A percentile compares a stretch with the other conserved stretches of the same genome.
These are phyloP conservation scores for Epirrhoe alternata DNA, from an alignment of 2,888 invertebrate genomes.

Conservation along the genomic window DNA sequence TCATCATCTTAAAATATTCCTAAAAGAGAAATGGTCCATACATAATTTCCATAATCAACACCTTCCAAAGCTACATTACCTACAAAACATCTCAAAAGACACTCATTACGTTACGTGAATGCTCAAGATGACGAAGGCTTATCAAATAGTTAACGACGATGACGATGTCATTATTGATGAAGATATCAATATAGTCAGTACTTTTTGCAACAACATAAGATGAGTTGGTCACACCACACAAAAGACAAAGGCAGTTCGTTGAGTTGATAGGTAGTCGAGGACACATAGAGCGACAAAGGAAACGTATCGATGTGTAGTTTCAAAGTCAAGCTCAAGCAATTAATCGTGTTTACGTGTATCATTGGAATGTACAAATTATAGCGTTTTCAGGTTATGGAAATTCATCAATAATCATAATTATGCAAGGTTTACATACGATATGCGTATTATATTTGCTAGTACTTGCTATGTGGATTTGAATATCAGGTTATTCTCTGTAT, in stretches of 20 bases:
- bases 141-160: too few relatives aligned
- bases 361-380: slow-evolving; percentile 15
- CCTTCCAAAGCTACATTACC: too few relatives aligned
- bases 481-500: background rate
- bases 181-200: background rate
- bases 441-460: slow-evolving; percentile 2
- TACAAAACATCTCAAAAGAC: too few relatives aligned
- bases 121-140: too few relatives aligned
- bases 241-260: slow-evolving; percentile 15
- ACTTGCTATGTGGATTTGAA: background rate
- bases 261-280: slow-evolving; percentile 11
- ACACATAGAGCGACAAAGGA: slow-evolving; percentile 21
- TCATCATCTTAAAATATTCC: too few relatives aligned
- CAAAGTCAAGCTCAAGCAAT: slow-evolving; percentile 28
- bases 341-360: slow-evolving; percentile 4
- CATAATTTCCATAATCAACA: too few relatives aligned
- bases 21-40: too few relatives aligned
- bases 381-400: slow-evolving; percentile 27
- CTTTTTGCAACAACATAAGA: background rate
- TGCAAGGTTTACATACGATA: slow-evolving; percentile 1
- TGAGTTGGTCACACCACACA: slow-evolving; percentile 7
- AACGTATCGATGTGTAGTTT: slow-evolving; percentile 8
- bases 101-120: too few relatives aligned
- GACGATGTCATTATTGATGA: too few relatives aligned
- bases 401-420: slow-evolving; percentile 4